Evolutionary conservation across 2,888 invertebrate genomes (phyloP), one percentile per base, ranked within the genome.

Genomic region (Pollenia angustigena): DNA sequence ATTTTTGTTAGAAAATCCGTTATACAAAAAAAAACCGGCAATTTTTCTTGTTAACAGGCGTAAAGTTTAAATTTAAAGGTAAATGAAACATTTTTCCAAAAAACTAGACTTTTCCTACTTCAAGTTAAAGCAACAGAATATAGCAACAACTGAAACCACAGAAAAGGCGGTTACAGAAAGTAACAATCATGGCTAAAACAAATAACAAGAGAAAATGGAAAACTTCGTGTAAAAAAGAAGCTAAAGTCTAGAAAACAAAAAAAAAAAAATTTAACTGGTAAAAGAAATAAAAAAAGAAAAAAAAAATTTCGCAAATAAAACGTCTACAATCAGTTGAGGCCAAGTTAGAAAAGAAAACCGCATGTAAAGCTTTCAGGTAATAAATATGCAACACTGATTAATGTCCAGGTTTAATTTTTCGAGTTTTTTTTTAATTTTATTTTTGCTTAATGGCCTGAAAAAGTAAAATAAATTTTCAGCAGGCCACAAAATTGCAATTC

Each of bases 321-420:
- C 42, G 11, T 52, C 42, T 32, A 60, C 58, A 66, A 74, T 74
- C 66, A 74, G 32, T 56, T 69, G 32, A 32, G 69, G 40, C 14
- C 10, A 60, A 42, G 81, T 64, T 71, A 62, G 74, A 72, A 71
- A 68, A 56, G 2, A 68, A 78, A 85, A 82, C 81, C 85, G 44
- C 87, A 85, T 71, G 72, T 79, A 87, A 85, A 83, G 79, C 76
- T 56, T 32, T 32, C 60, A 83, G 87, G 83, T 69, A 88, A 85
- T 85, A 87, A 88, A 88, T 85, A 75, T 79, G 74, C 85, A 84
- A 85, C 87, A 74, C 87, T 84, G 87, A 88, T 88, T 88, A 88
- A 88, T 85, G 87, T 78, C 48, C 52, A 68, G 76, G 54, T 82
- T 46, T 60, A 75, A 62, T 75, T 60, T 62, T 50, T 75, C 7